phyloP scores from a whole-genome alignment of 2,113 vertebrate genomes.

The Dipodomys merriami region DNA sequence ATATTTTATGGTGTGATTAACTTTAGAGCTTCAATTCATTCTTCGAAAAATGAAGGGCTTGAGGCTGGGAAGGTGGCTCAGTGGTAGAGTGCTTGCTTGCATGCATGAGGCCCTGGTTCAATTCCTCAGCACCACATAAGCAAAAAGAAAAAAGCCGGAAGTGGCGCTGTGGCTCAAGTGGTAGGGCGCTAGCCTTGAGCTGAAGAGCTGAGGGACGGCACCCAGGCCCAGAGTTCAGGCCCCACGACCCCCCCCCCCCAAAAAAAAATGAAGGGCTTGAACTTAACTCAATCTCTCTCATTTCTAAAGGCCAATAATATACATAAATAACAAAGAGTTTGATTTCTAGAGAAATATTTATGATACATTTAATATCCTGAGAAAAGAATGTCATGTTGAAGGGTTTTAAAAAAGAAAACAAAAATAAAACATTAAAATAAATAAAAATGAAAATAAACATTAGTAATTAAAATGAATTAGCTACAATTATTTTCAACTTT shows the following conservation, averaged over 20 bases:
- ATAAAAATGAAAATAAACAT: constrained; percentile 25
- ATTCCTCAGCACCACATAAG: too few species aligned
- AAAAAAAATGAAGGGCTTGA: not conserved
- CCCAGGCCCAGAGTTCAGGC: too few species aligned
- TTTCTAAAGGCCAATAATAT: not conserved
- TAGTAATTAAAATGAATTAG: not conserved
- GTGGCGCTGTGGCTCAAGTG: too few species aligned
- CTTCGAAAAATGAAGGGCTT: not conserved
- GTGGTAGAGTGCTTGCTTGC: too few species aligned
- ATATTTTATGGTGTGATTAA: not conserved
- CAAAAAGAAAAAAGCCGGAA: too few species aligned
- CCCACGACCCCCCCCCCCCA: too few species aligned
- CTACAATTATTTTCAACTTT: constrained; percentile 52
- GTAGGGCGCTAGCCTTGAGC: too few species aligned
- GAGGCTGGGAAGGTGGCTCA: too few species aligned
- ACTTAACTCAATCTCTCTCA: not conserved
- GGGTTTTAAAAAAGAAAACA: not conserved
- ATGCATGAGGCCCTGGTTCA: too few species aligned
- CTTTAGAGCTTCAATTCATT: not conserved
- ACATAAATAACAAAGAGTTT: constrained; percentile 6
- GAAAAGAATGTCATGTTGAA: not conserved
- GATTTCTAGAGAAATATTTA: not conserved
- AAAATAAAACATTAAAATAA: not conserved
- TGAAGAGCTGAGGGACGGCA: too few species aligned
- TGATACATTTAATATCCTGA: not conserved